Evolutionary conservation across 2,888 invertebrate genomes (phyloP).

Genomic region (Eristalis pertinax): DNA sequence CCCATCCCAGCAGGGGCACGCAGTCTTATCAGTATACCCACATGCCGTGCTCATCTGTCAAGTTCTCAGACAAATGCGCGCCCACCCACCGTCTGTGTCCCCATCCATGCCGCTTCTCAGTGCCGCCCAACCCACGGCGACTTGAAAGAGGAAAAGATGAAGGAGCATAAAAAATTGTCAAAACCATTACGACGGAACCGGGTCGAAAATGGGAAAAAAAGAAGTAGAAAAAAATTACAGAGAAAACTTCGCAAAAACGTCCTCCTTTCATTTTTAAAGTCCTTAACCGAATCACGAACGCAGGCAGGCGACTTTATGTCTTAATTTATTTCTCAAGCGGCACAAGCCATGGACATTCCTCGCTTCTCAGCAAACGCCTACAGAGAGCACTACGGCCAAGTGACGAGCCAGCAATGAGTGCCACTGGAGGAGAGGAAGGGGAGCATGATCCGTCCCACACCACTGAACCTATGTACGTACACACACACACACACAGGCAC

Average conservation of each 20-base stretch:
- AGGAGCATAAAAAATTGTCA: not conserved
- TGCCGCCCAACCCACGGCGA: not conserved
- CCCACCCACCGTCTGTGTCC: not conserved
- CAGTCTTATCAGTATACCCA: not conserved
- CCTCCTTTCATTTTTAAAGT: constrained; percentile 7
- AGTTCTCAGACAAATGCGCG: not conserved
- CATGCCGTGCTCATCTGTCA: constrained; percentile 1
- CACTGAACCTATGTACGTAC: too few species aligned
- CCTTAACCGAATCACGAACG: constrained; percentile 35
- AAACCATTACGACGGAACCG: not conserved
- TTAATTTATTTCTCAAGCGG: constrained; percentile 25
- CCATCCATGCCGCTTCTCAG: not conserved
- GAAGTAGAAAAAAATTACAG: not conserved
- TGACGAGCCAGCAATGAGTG: too few species aligned
- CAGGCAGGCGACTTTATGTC: constrained; percentile 16
- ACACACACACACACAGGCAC: not conserved
- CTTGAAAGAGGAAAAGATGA: not conserved
- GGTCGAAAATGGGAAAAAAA: not conserved
- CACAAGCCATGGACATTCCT: not conserved
- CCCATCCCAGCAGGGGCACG: not conserved
- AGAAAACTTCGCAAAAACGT: not conserved
- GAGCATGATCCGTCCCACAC: not conserved
- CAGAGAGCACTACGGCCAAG: not conserved
- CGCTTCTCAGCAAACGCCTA: not conserved
- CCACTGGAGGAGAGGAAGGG: not conserved